phyloP scores from a whole-genome alignment of 2,113 vertebrate genomes.

The Cynocephalus volans region DNA sequence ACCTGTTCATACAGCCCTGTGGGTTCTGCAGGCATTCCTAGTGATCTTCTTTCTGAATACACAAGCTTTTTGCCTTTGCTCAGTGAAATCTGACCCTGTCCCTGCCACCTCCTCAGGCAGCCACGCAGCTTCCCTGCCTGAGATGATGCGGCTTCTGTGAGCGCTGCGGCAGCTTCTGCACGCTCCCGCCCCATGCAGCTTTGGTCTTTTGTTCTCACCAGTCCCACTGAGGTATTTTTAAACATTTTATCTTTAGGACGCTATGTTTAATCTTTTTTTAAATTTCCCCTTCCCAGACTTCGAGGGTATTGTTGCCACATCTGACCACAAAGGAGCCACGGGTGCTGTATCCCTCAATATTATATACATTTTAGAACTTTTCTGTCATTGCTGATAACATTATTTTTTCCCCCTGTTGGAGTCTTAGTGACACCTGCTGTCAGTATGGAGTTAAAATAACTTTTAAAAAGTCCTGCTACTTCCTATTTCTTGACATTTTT shows the following conservation, averaged over 20 bases:
- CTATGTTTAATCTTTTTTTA: slow-evolving; percentile 65
- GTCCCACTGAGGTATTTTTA: slow-evolving; percentile 75
- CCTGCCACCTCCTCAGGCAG: background rate
- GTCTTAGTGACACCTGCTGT: background rate
- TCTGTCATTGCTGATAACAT: background rate
- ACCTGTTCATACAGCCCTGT: slow-evolving; percentile 1
- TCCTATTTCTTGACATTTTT: background rate
- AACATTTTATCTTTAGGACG: slow-evolving; percentile 75
- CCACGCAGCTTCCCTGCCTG: background rate
- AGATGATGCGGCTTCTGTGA: background rate
- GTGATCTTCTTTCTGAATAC: slow-evolving; percentile 28
- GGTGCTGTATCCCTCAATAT: background rate
- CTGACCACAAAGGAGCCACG: slow-evolving; percentile 16
- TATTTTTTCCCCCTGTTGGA: slow-evolving; percentile 7
- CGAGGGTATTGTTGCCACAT: slow-evolving; percentile 49
- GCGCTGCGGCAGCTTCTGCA: background rate
- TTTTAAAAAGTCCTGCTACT: background rate
- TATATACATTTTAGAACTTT: background rate
- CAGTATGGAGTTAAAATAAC: background rate
- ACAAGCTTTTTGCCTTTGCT: background rate
- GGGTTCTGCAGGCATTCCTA: background rate
- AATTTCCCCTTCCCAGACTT: slow-evolving; percentile 54
- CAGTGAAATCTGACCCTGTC: background rate
- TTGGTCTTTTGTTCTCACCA: slow-evolving; percentile 68
- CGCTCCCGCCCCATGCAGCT: background rate